Conservation (phyloP, 2,888 invertebrate genomes). For the Agrochola lychnidis region DNA sequence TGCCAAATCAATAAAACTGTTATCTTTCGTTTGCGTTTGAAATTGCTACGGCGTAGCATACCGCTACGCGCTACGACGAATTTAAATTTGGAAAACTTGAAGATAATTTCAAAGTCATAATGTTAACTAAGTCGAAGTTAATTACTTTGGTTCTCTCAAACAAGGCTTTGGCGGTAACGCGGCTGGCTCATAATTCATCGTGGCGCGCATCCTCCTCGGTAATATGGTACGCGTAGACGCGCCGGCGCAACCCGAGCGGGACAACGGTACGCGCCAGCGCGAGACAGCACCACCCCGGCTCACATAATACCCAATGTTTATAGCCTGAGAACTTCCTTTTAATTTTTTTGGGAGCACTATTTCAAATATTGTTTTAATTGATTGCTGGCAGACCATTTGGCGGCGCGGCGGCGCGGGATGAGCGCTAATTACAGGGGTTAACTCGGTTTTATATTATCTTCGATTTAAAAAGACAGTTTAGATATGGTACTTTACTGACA, state of each 20-base stretch:
- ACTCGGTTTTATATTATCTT: slow-evolving; percentile 78
- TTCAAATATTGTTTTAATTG: slow-evolving; percentile 91
- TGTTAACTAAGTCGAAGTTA: slow-evolving; percentile 88
- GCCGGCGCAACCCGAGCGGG: slow-evolving; percentile 83
- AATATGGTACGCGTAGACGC: slow-evolving; percentile 85
- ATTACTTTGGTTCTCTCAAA: slow-evolving; percentile 88
- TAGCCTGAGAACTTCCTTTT: slow-evolving; percentile 86
- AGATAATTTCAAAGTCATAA: slow-evolving; percentile 79
- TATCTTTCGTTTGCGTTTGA: slow-evolving; percentile 24
- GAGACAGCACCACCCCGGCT: slow-evolving; percentile 68
- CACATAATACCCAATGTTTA: slow-evolving; percentile 86
- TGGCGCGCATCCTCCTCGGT: slow-evolving; percentile 80
- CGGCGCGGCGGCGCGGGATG: slow-evolving; percentile 78
- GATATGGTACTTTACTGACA: slow-evolving; percentile 77
- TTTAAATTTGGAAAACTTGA: slow-evolving; percentile 66
- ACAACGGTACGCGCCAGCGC: slow-evolving; percentile 67
- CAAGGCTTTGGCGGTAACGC: slow-evolving; percentile 89
- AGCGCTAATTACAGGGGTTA: slow-evolving; percentile 84
- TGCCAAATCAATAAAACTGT: slow-evolving; percentile 57
- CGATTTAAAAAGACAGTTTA: slow-evolving; percentile 74
- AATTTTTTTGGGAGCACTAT: slow-evolving; percentile 87
- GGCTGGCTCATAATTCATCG: slow-evolving; percentile 85
- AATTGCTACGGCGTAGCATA: slow-evolving; percentile 72
- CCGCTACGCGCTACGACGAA: slow-evolving; percentile 70
- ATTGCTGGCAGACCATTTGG: slow-evolving; percentile 89